Evolutionary conservation across 2,113 vertebrate species (phyloP), one percentile per base, ranked within the genome.

Genomic region (Macquaria ambigua): DNA sequence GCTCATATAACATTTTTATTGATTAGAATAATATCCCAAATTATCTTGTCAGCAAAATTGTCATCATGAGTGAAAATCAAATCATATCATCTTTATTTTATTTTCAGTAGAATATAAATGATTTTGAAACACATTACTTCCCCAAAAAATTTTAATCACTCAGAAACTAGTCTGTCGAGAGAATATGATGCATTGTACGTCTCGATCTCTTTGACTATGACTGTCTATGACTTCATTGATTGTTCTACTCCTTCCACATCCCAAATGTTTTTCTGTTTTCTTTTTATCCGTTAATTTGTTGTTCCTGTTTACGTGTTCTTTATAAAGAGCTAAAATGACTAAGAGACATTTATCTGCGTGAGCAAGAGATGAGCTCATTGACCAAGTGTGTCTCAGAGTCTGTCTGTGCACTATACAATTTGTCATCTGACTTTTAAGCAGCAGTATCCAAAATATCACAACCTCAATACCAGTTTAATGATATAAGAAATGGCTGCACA

Each of bases 351-450:
- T 67, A 77, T 79, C 25, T 28, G 74, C 71, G 66, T 77, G 79
- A 84, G 74, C 66, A 76, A 75, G 28, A 81, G 41, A 85, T 88
- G 85, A 90, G 56, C 82, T 89, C 85, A 90, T 77, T 74, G 61
- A 74, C 46, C 8, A 21, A 82, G 72, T 10, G 79, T 67, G 67
- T 81, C 78, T 77, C 56, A 72, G 52, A 3, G 69, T 75, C 69
- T 59, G 48, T 82, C 55, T 73, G 37, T 71, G 58, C 2, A 28
- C 25, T 18, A 43, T 39, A 74, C 78, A 88, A 76, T 12, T 4
- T 28, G 79, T 69, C 81, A 77, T 83, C 53, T 70, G 31, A 43
- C 23, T 67, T 52, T 28, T 18, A 58, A 67, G 31, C 11, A 48
- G 70, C 18, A 58, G 43, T 8, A 28, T 62, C 74, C 62, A 53